These are phyloP conservation scores for Falcunculus frontatus DNA, from an alignment of 2,113 vertebrate species.

Conservation along the genomic window DNA sequence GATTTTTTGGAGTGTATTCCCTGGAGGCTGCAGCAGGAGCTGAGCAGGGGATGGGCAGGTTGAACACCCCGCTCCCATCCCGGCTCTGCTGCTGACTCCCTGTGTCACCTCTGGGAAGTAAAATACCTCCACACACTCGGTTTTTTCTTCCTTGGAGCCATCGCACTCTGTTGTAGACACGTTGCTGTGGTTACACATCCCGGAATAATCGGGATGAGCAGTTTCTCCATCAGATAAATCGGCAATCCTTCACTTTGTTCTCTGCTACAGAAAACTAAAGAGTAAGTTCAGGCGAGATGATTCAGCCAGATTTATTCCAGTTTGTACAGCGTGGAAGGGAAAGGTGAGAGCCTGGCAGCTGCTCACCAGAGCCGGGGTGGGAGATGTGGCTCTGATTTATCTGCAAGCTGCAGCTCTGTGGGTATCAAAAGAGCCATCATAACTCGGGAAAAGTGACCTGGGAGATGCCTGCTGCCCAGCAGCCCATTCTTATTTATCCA, in stretches of 20 bases:
- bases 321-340: rapidly evolving
- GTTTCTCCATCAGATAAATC: neutral
- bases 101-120: neutral
- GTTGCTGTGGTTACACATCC: neutral
- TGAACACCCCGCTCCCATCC: neutral
- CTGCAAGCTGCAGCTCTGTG: neutral
- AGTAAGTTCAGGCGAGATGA: neutral
- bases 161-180: neutral
- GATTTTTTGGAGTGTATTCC: neutral
- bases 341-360: neutral
- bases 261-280: neutral
- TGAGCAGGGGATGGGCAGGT: neutral
- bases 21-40: neutral
- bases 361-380: neutral
- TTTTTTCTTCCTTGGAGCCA: neutral
- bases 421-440: neutral
- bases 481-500: neutral
- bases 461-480: neutral
- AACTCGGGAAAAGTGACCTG: neutral
- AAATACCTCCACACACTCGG: neutral
- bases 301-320: neutral
- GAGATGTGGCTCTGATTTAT: neutral
- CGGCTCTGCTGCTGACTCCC: neutral
- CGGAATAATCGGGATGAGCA: neutral
- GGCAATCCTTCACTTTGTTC: neutral